These are phyloP conservation scores for Grapholita molesta DNA, from an alignment of 1,140 invertebrate genomes.

Conservation along the genomic window DNA sequence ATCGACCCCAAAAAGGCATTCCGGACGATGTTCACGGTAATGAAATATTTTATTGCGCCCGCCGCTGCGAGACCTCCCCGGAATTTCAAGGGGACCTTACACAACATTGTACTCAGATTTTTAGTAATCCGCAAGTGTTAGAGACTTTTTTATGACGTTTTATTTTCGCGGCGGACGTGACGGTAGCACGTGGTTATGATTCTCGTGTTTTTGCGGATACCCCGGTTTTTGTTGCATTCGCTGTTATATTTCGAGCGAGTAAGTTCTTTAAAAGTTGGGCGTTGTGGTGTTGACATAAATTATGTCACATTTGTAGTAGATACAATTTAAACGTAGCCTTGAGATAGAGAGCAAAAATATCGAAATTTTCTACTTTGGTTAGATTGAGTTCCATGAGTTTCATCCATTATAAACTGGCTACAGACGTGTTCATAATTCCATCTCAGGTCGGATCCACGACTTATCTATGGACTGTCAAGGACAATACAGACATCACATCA, in stretches of 20 bases:
- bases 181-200: not conserved
- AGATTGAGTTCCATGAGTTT: too few species aligned
- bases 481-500: too few species aligned
- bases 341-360: too few species aligned
- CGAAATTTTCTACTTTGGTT: too few species aligned
- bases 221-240: not conserved
- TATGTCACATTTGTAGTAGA: too few species aligned
- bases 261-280: not conserved
- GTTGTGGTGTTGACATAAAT: not conserved
- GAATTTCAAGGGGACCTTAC: constrained; percentile 8
- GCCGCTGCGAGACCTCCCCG: not conserved
- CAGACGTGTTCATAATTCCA: too few species aligned
- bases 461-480: too few species aligned
- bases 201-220: not conserved
- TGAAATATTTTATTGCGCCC: constrained; percentile 16
- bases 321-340: too few species aligned
- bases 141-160: constrained; percentile 15
- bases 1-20: constrained; percentile 3
- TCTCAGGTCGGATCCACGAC: too few species aligned
- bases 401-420: too few species aligned
- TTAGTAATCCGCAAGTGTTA: constrained; percentile 17
- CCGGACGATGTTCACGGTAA: constrained; percentile 2
- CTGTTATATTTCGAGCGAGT: not conserved
- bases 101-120: constrained; percentile 18
- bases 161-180: not conserved